Conservation (phyloP, 2,888 invertebrate genomes). For the Zootermopsis nevadensis region DNA sequence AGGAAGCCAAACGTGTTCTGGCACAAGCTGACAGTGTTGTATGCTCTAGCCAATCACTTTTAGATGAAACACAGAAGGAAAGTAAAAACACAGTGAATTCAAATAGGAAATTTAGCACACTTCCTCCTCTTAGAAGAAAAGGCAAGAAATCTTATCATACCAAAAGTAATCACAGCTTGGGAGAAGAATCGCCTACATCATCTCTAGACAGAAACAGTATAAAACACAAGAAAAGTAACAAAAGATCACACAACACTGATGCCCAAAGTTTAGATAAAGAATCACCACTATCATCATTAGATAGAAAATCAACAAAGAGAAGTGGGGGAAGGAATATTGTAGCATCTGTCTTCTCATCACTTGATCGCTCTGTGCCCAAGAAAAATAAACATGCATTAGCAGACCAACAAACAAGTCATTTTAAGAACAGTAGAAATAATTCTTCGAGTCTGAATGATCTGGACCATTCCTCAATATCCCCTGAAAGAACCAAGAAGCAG, state of each 20-base stretch:
- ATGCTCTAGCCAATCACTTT: constrained; percentile 64
- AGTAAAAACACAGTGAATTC: neutral
- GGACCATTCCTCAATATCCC: constrained; percentile 39
- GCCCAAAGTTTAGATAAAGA: neutral
- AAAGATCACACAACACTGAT: neutral
- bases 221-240: neutral
- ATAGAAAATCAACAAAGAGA: constrained; percentile 4
- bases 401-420: neutral
- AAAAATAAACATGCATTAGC: constrained; percentile 12
- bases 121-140: constrained; percentile 46
- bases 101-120: constrained; percentile 45
- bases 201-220: constrained; percentile 34
- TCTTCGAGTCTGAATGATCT: constrained; percentile 44
- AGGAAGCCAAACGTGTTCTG: constrained; percentile 79
- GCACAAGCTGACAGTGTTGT: constrained; percentile 79
- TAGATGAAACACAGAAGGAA: neutral
- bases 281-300: neutral
- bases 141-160: constrained; percentile 3
- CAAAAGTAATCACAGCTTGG: constrained; percentile 18
- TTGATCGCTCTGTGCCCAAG: constrained; percentile 19
- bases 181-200: constrained; percentile 39
- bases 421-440: constrained; percentile 29
- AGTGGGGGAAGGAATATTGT: constrained; percentile 13
- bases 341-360: constrained; percentile 37
- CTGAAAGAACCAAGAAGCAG: constrained; percentile 38